Evolutionary conservation across 2,797 vertebrate genomes (phyloP).

Genomic region (Austrolebias charrua): DNA sequence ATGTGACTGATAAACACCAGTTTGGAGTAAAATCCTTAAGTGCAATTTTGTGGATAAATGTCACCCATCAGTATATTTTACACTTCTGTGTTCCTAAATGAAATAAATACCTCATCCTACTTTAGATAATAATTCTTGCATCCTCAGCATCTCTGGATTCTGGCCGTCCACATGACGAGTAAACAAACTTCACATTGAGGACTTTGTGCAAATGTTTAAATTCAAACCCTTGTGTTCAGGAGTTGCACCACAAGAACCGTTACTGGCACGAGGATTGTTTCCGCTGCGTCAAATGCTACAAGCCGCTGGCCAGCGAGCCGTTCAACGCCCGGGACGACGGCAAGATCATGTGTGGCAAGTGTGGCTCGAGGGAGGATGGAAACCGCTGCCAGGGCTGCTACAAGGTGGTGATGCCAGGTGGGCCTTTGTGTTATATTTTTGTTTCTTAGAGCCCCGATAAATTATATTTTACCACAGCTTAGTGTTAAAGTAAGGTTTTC

Average conservation of each 20-base stretch:
- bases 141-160: slow-evolving; percentile 11
- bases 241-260: slow-evolving; percentile 94
- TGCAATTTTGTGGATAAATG: no score
- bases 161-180: slow-evolving; percentile 25
- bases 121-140: background rate
- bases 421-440: slow-evolving; percentile 2
- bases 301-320: slow-evolving; percentile 87
- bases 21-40: no score
- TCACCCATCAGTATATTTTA: no score
- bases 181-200: slow-evolving; percentile 36
- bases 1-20: no score
- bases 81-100: no score
- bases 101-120: background rate
- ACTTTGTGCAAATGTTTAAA: background rate
- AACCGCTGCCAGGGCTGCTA: slow-evolving; percentile 93
- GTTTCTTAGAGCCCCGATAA: background rate
- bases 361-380: slow-evolving; percentile 83
- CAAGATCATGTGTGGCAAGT: slow-evolving; percentile 94
- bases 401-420: slow-evolving; percentile 93
- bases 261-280: slow-evolving; percentile 97
- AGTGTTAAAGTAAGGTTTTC: background rate
- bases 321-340: slow-evolving; percentile 89
- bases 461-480: no score
- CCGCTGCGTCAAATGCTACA: slow-evolving; percentile 91
- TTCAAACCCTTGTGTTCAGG: slow-evolving; percentile 69